phyloP scores from a whole-genome alignment of 2,888 invertebrate species.

The Drymonia ruficornis region DNA sequence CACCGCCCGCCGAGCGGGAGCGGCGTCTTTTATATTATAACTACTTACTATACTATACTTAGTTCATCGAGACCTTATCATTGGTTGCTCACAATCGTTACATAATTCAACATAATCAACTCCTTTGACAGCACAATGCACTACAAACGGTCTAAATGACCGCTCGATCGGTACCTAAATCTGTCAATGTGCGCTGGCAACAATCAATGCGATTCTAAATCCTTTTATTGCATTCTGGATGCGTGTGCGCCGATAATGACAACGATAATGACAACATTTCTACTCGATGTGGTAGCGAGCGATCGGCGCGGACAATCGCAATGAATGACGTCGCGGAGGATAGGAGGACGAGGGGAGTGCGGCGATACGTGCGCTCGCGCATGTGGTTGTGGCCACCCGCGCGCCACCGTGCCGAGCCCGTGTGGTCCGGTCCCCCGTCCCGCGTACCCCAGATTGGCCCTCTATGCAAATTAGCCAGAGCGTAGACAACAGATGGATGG shows the following conservation, averaged over 20 bases:
- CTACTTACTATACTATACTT: background rate
- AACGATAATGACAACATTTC: conserved; percentile 82
- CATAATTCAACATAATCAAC: conserved; percentile 47
- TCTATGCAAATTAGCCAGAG: conserved; percentile 83
- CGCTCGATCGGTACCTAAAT: conserved; percentile 55
- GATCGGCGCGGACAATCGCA: conserved; percentile 79
- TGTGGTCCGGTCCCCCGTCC: conserved; percentile 77
- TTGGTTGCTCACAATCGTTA: conserved; percentile 33
- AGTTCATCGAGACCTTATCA: conserved; percentile 39
- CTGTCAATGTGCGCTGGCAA: conserved; percentile 54
- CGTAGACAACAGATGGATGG: conserved; percentile 85
- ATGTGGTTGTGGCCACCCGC: conserved; percentile 84
- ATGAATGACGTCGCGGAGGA: conserved; percentile 78
- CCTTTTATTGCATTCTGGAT: conserved; percentile 72
- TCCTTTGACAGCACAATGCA: conserved; percentile 43
- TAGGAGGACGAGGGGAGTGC: conserved; percentile 52
- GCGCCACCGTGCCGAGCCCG: conserved; percentile 80
- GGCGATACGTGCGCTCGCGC: conserved; percentile 73
- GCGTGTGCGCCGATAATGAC: conserved; percentile 78
- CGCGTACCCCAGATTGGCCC: conserved; percentile 57
- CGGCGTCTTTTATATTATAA: conserved; percentile 47
- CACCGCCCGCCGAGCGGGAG: conserved; percentile 38
- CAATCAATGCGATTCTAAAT: conserved; percentile 56
- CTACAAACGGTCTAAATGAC: conserved; percentile 35
- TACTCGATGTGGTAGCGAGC: conserved; percentile 76